phyloP scores from a whole-genome alignment of 2,888 invertebrate genomes.

The Mactromeris polynyma region DNA sequence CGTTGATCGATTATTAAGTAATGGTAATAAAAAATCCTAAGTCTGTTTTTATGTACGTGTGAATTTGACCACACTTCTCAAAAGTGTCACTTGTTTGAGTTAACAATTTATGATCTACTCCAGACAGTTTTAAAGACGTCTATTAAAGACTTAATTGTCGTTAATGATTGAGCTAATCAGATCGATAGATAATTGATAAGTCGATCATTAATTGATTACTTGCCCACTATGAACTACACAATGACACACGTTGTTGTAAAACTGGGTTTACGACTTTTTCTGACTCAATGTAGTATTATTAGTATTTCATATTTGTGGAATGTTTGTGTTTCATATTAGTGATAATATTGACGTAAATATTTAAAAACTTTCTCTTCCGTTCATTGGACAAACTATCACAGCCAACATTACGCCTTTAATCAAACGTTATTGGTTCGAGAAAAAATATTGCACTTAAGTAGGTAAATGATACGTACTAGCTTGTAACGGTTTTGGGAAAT shows the following conservation, averaged over 20 bases:
- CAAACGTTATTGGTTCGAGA: not conserved
- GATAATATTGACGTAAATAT: not conserved
- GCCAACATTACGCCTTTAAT: not conserved
- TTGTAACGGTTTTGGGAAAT: not conserved
- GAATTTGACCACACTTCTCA: constrained; percentile 43
- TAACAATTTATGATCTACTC: constrained; percentile 29
- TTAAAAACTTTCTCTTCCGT: not conserved
- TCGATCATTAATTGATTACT: constrained; percentile 34
- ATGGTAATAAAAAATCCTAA: not conserved
- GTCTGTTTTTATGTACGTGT: constrained; percentile 33
- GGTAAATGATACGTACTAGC: not conserved
- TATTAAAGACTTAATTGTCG: constrained; percentile 37
- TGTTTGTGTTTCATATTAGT: constrained; percentile 5
- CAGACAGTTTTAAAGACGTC: constrained; percentile 49
- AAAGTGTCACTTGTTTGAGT: constrained; percentile 42
- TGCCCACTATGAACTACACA: not conserved
- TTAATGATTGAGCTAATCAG: constrained; percentile 46
- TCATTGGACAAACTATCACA: constrained; percentile 3
- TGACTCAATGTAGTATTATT: constrained; percentile 13
- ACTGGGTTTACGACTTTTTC: not conserved
- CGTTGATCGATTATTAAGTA: constrained; percentile 16
- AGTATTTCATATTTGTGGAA: not conserved
- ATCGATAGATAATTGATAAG: constrained; percentile 27
- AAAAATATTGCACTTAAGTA: not conserved
- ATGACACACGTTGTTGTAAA: not conserved